Evolutionary conservation across 2,888 invertebrate species (phyloP).

Genomic region (Drosophila meridiana): DNA sequence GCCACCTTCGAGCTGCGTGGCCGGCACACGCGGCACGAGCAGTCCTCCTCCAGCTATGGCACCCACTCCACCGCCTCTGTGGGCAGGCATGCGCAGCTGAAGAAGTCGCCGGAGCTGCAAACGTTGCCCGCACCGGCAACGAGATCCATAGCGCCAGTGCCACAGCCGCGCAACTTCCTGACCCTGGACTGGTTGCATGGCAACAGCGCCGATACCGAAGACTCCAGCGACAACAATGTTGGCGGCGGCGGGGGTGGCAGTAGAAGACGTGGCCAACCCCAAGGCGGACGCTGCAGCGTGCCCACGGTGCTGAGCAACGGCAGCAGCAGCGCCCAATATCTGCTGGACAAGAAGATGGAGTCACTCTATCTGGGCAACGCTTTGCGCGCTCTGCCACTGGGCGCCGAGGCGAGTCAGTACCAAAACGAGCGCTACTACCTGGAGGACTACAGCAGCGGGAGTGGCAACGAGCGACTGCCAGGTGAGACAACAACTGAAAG

Average conservation of each 20-base stretch:
- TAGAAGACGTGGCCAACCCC: constrained; percentile 50
- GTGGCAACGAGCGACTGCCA: constrained; percentile 79
- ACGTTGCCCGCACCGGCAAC: constrained; percentile 55
- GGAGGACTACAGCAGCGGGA: constrained; percentile 83
- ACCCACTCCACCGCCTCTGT: constrained; percentile 78
- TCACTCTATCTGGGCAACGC: constrained; percentile 84
- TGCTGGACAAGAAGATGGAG: constrained; percentile 85
- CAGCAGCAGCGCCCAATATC: constrained; percentile 77
- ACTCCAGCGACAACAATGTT: constrained; percentile 79
- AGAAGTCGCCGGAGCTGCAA: constrained; percentile 61
- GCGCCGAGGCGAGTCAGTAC: constrained; percentile 84
- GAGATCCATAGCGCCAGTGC: constrained; percentile 55
- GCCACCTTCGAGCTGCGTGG: constrained; percentile 81
- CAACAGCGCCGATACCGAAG: constrained; percentile 80
- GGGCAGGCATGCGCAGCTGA: constrained; percentile 60
- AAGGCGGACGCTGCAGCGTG: constrained; percentile 82
- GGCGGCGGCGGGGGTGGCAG: constrained; percentile 55
- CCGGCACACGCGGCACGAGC: constrained; percentile 61
- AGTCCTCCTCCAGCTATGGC: constrained; percentile 37
- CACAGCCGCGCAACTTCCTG: constrained; percentile 80
- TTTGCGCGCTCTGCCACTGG: constrained; percentile 82
- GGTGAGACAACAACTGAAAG: constrained; percentile 57
- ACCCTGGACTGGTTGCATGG: constrained; percentile 82
- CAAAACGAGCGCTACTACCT: constrained; percentile 84
- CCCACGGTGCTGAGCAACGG: constrained; percentile 74